Evolutionary conservation across 2,797 vertebrate genomes (phyloP).

Genomic region (Phoeniculus purpureus): DNA sequence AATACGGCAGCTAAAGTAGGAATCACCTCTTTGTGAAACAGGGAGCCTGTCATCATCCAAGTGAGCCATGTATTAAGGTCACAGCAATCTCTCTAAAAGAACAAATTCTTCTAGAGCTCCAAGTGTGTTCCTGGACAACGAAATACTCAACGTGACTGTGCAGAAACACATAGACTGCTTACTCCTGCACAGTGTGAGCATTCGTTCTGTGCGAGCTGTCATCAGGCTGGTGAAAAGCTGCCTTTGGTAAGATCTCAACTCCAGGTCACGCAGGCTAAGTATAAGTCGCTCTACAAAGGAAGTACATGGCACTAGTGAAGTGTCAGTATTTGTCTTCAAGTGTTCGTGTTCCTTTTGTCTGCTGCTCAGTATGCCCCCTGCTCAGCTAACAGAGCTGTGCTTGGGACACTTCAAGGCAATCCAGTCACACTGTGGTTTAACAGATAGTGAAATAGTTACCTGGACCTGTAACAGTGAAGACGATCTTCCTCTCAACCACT

Average conservation of each 20-base stretch:
- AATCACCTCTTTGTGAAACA: slow-evolving; percentile 1
- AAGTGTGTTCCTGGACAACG: not conserved
- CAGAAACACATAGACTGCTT: not conserved
- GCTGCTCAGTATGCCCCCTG: not conserved
- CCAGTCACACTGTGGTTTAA: not conserved
- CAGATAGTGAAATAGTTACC: not conserved
- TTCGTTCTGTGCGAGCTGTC: not conserved
- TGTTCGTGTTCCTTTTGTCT: not conserved
- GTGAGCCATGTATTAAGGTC: not conserved
- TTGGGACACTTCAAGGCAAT: not conserved
- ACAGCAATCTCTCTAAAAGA: not conserved
- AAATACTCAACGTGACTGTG: not conserved
- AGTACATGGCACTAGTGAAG: not conserved
- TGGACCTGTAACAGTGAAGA: not conserved
- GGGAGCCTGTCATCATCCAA: not conserved
- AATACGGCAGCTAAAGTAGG: slow-evolving; percentile 21
- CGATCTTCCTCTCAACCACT: not conserved
- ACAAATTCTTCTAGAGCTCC: not conserved
- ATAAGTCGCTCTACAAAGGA: not conserved
- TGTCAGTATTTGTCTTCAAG: not conserved
- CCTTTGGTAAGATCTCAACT: not conserved
- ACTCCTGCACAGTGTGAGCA: not conserved
- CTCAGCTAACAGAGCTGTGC: not conserved
- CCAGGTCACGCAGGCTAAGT: not conserved
- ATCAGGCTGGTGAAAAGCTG: not conserved